Conservation (phyloP, 2,113 vertebrate species). For the Notothenia coriiceps region DNA sequence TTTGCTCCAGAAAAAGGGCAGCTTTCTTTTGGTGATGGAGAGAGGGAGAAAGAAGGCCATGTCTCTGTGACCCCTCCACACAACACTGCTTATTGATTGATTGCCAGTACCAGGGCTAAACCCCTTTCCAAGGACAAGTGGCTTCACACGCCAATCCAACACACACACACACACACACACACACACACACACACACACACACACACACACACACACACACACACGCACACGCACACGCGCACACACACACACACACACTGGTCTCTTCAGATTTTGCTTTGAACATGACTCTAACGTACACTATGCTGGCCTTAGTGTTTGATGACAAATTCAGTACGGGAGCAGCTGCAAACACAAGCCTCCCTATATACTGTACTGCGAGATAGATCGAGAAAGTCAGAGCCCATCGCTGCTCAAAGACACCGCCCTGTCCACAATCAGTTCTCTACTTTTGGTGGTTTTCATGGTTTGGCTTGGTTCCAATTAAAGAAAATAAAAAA, state of each 20-base stretch:
- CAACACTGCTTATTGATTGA: slow-evolving; percentile 75
- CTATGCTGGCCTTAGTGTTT: slow-evolving; percentile 57
- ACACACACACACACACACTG: slow-evolving; percentile 22
- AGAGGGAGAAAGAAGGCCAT: slow-evolving; percentile 17
- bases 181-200: slow-evolving; percentile 19
- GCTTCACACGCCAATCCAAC: slow-evolving; percentile 47
- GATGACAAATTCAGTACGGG: slow-evolving; percentile 62
- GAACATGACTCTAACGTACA: slow-evolving; percentile 58
- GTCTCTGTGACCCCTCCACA: slow-evolving; percentile 65
- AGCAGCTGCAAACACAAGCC: slow-evolving; percentile 49
- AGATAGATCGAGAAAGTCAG: slow-evolving; percentile 5
- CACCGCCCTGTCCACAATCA: not conserved
- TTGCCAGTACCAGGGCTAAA: slow-evolving; percentile 62
- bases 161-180: slow-evolving; percentile 25
- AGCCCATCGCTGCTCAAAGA: too few species aligned
- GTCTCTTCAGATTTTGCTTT: slow-evolving; percentile 49
- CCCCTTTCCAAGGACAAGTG: slow-evolving; percentile 73
- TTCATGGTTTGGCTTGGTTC: not conserved
- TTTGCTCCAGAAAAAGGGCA: slow-evolving; percentile 29
- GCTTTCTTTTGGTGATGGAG: slow-evolving; percentile 38
- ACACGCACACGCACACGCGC: not conserved
- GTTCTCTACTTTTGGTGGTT: not conserved
- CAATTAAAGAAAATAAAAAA: not conserved
- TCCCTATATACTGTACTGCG: slow-evolving; percentile 4
- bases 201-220: not conserved